Conservation (phyloP, 1,140 invertebrate species). For the Nephotettix cincticeps region DNA sequence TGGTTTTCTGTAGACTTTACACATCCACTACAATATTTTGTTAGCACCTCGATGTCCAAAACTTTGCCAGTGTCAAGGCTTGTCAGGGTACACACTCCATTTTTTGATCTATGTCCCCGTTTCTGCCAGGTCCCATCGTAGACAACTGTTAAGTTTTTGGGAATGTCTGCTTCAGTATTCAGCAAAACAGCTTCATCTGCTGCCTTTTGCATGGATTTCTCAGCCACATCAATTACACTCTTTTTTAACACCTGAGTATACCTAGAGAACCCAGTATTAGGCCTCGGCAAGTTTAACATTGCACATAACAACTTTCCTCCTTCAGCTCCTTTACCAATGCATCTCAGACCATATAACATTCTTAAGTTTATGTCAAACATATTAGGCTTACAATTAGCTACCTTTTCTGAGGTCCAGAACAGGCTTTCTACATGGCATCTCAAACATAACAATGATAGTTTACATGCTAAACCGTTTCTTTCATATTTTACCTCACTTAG, state of each 20-base stretch:
- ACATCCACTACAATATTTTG: slow-evolving; percentile 30
- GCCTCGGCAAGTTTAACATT: neutral
- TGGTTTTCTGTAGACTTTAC: neutral
- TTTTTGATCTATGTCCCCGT: slow-evolving; percentile 25
- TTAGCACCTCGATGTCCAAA: slow-evolving; percentile 24
- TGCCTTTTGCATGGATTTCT: no score
- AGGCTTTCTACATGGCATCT: neutral
- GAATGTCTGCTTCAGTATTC: neutral
- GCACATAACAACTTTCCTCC: neutral
- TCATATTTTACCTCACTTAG: neutral
- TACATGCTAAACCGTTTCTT: no score
- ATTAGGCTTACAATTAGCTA: no score
- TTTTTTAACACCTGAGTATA: neutral
- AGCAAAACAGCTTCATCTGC: neutral
- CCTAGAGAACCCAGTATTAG: neutral
- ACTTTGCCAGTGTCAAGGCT: slow-evolving; percentile 30
- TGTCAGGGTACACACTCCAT: slow-evolving; percentile 19
- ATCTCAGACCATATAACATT: slow-evolving; percentile 2
- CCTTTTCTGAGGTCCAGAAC: neutral
- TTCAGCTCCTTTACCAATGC: neutral
- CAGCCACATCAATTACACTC: neutral
- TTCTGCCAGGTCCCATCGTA: slow-evolving; percentile 32
- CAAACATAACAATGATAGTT: neutral
- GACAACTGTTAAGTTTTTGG: neutral
- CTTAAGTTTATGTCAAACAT: slow-evolving; percentile 4